Conservation (phyloP, 1,140 invertebrate species). For the Phenacoccus solenopsis region DNA sequence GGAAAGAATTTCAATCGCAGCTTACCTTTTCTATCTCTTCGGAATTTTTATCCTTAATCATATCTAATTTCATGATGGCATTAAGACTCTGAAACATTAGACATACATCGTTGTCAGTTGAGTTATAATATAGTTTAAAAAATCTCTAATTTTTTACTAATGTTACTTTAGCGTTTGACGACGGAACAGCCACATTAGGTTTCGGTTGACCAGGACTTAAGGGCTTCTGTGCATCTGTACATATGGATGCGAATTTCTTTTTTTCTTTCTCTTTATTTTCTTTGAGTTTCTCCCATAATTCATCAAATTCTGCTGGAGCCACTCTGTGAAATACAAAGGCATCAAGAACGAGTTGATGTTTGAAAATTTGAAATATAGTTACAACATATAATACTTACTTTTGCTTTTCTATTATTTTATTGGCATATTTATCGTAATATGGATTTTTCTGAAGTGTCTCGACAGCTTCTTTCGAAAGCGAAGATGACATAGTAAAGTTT, state of each 20-base stretch:
- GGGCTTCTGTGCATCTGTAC: not conserved
- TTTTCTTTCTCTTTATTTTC: conserved; percentile 50
- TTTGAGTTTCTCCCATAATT: conserved; percentile 45
- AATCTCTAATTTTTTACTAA: not conserved
- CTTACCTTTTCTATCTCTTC: conserved; percentile 49
- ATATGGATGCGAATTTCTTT: not conserved
- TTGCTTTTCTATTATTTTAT: conserved; percentile 59
- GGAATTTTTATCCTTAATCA: conserved; percentile 55
- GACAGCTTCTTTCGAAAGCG: conserved; percentile 40
- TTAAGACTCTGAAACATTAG: conserved; percentile 34
- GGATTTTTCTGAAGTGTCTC: conserved; percentile 60
- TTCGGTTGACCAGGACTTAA: not conserved
- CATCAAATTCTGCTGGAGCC: conserved; percentile 28
- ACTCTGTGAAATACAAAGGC: conserved; percentile 27
- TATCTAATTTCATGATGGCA: conserved; percentile 65
- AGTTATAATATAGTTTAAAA: conserved; percentile 30
- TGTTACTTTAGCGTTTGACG: no score
- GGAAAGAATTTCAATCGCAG: not conserved
- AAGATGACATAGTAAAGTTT: not conserved
- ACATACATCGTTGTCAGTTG: conserved; percentile 41
- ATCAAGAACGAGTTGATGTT: conserved; percentile 25
- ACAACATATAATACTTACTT: conserved; percentile 60
- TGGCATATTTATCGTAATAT: conserved; percentile 68
- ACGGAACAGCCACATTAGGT: not conserved
- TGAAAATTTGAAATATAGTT: conserved; percentile 51